Evolutionary conservation across 2,888 invertebrate genomes (phyloP), one percentile per base, ranked within the genome.

Genomic region (Oscheius sp.): DNA sequence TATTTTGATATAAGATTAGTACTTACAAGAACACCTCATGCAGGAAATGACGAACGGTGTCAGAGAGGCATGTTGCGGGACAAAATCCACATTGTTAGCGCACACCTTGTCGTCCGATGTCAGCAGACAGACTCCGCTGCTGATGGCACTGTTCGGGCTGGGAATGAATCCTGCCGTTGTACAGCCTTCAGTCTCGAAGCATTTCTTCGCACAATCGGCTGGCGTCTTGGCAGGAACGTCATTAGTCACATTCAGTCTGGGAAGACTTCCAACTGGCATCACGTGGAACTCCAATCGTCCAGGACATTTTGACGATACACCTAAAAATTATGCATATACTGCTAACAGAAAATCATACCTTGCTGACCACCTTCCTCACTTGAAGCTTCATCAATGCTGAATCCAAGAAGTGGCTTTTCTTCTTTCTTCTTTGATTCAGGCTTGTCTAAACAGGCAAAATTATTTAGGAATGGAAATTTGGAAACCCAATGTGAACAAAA

Each of bases 191-290:
- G 78, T 80, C 62, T 88, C 88, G 68, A 84, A 85, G 75, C 88
- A 88, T 74, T 86, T 87, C 47, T 81, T 77, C 0, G 88, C 88
- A 70, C 88, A 88, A 62, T 88, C 88, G 33, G 88, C 88, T 47
- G 88, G 87, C 0, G 86, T 83, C 37, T 79, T 78, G 1, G 88
- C 88, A 0, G 86, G 86, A 2, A 88, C 86, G 55, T 88, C 88
- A 71, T 88, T 88, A 50, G 86, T 86, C 70, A 89, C 82, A 71
- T 88, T 87, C 35, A 88, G 75, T 21, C 82, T 76, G 0, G 86
- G 88, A 47, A 88, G 78, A 50, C 77, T 77, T 21, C 82, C 84
- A 1, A 88, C 88, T 0, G 86, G 85, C 33, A 84, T 76, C 2
- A 81, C 78, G 77, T 88, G 86, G 83, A 88, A 88, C 70, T 89